Evolutionary conservation across 2,888 invertebrate genomes (phyloP).

Genomic region (Polyommatus icarus): DNA sequence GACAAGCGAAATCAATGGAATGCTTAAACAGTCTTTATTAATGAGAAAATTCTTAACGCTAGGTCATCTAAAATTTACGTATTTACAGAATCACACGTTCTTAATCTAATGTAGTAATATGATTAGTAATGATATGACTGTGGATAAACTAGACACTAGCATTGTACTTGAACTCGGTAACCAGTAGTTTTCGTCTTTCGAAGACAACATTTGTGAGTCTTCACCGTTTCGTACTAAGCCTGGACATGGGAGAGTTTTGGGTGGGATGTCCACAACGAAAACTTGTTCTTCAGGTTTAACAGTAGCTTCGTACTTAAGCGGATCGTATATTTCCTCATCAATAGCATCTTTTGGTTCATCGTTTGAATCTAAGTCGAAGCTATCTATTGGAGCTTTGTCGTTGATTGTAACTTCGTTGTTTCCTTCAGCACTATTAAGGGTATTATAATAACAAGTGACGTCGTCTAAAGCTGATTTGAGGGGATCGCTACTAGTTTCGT

Average conservation of each 20-base stretch:
- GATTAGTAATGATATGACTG: conserved; percentile 51
- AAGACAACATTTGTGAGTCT: conserved; percentile 71
- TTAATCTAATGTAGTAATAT: conserved; percentile 37
- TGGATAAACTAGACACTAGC: conserved; percentile 47
- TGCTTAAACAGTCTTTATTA: conserved; percentile 67
- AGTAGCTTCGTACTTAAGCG: conserved; percentile 56
- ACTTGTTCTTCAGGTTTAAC: conserved; percentile 57
- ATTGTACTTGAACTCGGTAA: conserved; percentile 53
- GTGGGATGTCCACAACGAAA: conserved; percentile 56
- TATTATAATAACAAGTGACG: conserved; percentile 79
- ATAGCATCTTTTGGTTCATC: conserved; percentile 53
- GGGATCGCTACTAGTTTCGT: conserved; percentile 86
- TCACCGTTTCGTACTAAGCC: conserved; percentile 60
- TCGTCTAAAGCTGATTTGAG: conserved; percentile 85
- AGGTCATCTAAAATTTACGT: conserved; percentile 25
- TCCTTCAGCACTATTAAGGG: conserved; percentile 43
- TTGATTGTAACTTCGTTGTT: conserved; percentile 41
- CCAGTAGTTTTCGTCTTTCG: conserved; percentile 70
- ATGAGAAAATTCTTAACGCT: conserved; percentile 34
- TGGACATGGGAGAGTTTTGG: conserved; percentile 61
- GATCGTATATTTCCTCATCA: conserved; percentile 54
- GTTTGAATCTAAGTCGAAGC: conserved; percentile 53
- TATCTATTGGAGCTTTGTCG: conserved; percentile 44
- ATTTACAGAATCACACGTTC: conserved; percentile 22
- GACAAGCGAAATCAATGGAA: conserved; percentile 35